These are phyloP conservation scores for Hoplostethus atlanticus DNA, from an alignment of 2,797 vertebrate genomes.

Conservation along the genomic window DNA sequence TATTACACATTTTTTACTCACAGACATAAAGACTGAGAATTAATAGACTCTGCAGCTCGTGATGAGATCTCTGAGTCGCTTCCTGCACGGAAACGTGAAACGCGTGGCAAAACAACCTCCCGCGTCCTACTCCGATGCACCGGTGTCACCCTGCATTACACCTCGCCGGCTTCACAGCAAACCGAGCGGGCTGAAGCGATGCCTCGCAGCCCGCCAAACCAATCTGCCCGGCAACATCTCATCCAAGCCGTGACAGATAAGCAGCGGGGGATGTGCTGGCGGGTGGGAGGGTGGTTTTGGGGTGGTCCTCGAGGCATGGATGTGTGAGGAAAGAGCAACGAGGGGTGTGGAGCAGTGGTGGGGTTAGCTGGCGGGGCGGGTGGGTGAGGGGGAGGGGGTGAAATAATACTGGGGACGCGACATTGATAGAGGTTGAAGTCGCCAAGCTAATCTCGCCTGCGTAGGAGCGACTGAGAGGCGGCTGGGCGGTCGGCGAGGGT, in stretches of 20 bases:
- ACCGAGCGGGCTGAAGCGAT: constrained; percentile 46
- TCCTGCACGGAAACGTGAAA: neutral
- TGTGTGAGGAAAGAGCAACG: neutral
- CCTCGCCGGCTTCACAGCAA: constrained; percentile 44
- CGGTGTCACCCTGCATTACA: constrained; percentile 61
- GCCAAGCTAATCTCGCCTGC: constrained; percentile 4
- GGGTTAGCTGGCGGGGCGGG: too few relatives aligned
- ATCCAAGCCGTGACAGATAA: constrained; percentile 55
- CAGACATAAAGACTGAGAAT: constrained; percentile 7
- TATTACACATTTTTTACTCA: constrained; percentile 12
- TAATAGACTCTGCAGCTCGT: neutral
- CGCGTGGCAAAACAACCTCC: constrained; percentile 38
- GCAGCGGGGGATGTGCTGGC: constrained; percentile 4
- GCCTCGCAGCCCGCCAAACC: constrained; percentile 38
- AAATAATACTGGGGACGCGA: neutral
- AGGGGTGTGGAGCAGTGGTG: too few relatives aligned
- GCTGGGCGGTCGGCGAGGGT: neutral
- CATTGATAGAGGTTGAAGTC: constrained; percentile 1
- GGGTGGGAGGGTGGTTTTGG: constrained; percentile 8
- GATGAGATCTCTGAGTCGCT: constrained; percentile 35
- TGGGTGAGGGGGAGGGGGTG: neutral
- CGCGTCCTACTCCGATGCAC: constrained; percentile 40
- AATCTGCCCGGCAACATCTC: constrained; percentile 77
- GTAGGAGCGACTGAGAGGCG: neutral
- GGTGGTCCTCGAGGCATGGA: constrained; percentile 45